phyloP scores from a whole-genome alignment of 1,140 invertebrate genomes.

The Colletes latitarsis region DNA sequence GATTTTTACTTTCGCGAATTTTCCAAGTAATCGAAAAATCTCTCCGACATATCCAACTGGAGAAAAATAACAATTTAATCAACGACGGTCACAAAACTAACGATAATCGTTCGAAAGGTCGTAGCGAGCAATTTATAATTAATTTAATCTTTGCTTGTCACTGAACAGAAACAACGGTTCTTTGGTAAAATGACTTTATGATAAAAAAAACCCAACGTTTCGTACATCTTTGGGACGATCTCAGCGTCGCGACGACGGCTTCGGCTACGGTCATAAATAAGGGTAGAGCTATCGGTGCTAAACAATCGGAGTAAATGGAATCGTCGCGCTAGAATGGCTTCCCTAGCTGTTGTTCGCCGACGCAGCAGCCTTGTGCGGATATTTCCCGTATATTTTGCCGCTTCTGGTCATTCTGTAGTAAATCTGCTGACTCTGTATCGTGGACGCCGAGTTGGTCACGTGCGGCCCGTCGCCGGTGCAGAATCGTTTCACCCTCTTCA shows the following conservation, averaged over 20 bases:
- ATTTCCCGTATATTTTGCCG: conserved; percentile 77
- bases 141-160: neutral
- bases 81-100: no score
- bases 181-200: conserved; percentile 5
- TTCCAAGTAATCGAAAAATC: no score
- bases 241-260: neutral
- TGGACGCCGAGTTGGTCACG: conserved; percentile 41
- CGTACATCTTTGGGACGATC: neutral
- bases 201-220: neutral
- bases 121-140: no score
- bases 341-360: conserved; percentile 13
- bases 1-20: no score
- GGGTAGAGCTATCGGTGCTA: neutral
- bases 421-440: conserved; percentile 64
- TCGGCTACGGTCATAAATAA: neutral
- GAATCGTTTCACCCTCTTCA: conserved; percentile 70
- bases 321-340: conserved; percentile 12
- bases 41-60: no score
- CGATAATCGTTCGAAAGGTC: no score
- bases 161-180: neutral
- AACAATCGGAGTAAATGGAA: conserved; percentile 13
- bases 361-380: conserved; percentile 59
- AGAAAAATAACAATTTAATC: no score
- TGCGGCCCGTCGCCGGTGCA: conserved; percentile 70
- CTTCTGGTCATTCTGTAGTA: conserved; percentile 76